Evolutionary conservation across 1,140 invertebrate species (phyloP).

Genomic region (Chrysomallon squamiferum): DNA sequence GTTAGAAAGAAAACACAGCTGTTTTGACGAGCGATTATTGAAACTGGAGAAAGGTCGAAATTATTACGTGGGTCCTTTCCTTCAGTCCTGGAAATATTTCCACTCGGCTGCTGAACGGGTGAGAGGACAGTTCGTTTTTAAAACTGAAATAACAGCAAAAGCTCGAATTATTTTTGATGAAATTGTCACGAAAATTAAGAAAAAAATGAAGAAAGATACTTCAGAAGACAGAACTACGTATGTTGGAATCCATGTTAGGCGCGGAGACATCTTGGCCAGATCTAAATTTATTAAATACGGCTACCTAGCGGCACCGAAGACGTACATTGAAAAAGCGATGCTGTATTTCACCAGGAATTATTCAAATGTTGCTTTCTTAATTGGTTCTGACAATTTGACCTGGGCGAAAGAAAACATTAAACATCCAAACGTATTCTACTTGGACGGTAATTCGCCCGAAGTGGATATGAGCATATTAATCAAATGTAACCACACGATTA

Average conservation of each 20-base stretch:
- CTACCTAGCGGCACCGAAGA: background rate
- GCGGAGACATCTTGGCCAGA: constrained; percentile 13
- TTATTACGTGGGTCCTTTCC: constrained; percentile 7
- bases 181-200: background rate
- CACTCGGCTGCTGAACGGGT: constrained; percentile 6
- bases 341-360: constrained; percentile 13
- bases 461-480: constrained; percentile 43
- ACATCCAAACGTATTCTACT: constrained; percentile 3
- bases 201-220: background rate
- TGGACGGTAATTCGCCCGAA: constrained; percentile 16
- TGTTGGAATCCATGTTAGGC: constrained; percentile 26
- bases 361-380: constrained; percentile 6
- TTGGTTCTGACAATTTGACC: background rate
- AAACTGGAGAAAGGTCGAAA: background rate
- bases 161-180: constrained; percentile 1
- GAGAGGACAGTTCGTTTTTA: constrained; percentile 10
- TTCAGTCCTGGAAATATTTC: constrained; percentile 32
- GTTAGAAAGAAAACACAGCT: background rate
- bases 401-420: constrained; percentile 8
- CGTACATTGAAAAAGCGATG: constrained; percentile 11
- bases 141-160: background rate
- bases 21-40: background rate
- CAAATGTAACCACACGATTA: constrained; percentile 46
- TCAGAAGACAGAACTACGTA: constrained; percentile 5
- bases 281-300: background rate